Percentiles rank a stretch among this genome's conserved stretches.
Conservation (phyloP, 2,797 vertebrate species). For the Pantherophis vulpinus region DNA sequence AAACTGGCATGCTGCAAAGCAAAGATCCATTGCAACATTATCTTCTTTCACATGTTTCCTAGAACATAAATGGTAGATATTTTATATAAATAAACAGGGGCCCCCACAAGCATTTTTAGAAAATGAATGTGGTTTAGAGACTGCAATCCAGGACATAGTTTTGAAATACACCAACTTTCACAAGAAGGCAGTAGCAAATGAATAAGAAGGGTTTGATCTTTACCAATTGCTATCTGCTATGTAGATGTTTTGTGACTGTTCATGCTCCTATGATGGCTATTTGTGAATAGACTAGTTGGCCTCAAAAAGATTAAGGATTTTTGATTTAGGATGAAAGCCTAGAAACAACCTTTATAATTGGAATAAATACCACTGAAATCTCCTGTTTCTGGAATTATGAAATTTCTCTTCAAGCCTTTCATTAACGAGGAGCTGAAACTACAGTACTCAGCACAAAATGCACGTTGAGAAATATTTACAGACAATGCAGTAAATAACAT, state of each 20-base stretch:
- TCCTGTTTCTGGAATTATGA: neutral
- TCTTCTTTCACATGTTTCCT: neutral
- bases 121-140: neutral
- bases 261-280: neutral
- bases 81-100: neutral
- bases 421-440: neutral
- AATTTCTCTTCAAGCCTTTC: neutral
- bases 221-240: neutral
- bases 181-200: neutral
- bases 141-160: neutral
- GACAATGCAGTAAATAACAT: neutral
- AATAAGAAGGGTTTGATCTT: neutral
- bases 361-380: neutral
- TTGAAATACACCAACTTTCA: neutral
- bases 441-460: neutral
- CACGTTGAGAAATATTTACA: neutral
- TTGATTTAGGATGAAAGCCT: neutral
- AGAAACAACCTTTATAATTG: neutral
- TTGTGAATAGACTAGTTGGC: neutral
- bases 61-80: neutral
- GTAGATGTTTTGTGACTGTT: neutral
- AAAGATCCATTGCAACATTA: neutral
- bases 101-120: neutral
- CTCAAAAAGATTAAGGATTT: neutral
- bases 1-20: neutral